These are phyloP conservation scores for Elmis aenea DNA, from an alignment of 2,888 invertebrate genomes.

Conservation along the genomic window DNA sequence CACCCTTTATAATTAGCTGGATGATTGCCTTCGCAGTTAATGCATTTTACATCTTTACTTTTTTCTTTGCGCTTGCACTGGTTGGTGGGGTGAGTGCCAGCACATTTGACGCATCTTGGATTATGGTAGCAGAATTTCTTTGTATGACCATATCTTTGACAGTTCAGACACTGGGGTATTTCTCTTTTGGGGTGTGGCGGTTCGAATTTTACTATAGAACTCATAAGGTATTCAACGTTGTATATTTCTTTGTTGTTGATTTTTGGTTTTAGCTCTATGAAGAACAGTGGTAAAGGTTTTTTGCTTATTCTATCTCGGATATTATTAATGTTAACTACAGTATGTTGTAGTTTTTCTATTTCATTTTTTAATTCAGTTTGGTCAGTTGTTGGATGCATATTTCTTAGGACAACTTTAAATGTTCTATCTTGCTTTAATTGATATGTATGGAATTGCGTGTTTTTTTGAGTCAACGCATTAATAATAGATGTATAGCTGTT, in stretches of 20 bases:
- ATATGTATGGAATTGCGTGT: conserved; percentile 5
- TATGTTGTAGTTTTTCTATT: conserved; percentile 4
- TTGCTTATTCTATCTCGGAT: conserved; percentile 2
- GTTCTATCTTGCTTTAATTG: conserved; percentile 4
- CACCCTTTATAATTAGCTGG: too few relatives aligned
- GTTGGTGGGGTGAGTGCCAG: conserved; percentile 7
- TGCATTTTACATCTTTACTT: too few relatives aligned
- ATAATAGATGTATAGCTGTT: conserved; percentile 3
- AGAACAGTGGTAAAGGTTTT: conserved; percentile 4
- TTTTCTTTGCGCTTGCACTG: conserved; percentile 4
- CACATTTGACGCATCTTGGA: conserved; percentile 11
- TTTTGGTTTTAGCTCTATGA: not conserved
- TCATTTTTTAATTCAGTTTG: conserved; percentile 1
- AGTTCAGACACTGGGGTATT: conserved; percentile 6
- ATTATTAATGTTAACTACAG: conserved; percentile 2
- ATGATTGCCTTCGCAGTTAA: too few relatives aligned
- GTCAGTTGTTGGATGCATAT: conserved; percentile 4
- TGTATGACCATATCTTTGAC: conserved; percentile 10
- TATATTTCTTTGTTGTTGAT: conserved; percentile 7
- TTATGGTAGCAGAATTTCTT: conserved; percentile 7
- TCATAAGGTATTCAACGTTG: conserved; percentile 3
- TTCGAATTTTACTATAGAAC: conserved; percentile 5
- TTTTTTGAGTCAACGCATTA: conserved; percentile 4
- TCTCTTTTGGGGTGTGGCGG: conserved; percentile 3
- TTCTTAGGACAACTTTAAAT: conserved; percentile 3